phyloP scores from a whole-genome alignment of 35 echinoderm and acorn worm genomes.

The Eucidaris tribuloides region DNA sequence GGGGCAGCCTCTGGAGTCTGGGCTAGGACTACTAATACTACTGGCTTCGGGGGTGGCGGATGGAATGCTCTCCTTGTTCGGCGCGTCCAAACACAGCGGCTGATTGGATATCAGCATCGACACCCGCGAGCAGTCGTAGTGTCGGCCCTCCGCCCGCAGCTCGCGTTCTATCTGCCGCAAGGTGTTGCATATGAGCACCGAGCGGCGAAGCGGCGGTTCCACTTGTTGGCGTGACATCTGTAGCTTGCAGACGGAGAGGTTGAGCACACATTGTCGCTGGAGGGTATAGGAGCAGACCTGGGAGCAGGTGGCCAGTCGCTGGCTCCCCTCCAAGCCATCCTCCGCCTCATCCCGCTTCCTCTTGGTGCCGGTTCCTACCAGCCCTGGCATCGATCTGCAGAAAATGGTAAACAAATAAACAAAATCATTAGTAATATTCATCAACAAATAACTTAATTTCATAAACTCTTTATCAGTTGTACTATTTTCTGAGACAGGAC shows the following conservation, averaged over 20 bases:
- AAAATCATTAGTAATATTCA: too few relatives aligned
- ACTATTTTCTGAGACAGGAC: too few relatives aligned
- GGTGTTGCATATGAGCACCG: slow-evolving; percentile 81
- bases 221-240: slow-evolving; percentile 52
- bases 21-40: not conserved
- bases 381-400: slow-evolving; percentile 70
- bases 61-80: slow-evolving; percentile 47
- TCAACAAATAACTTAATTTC: too few relatives aligned
- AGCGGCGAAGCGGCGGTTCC: slow-evolving; percentile 63
- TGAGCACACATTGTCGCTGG: slow-evolving; percentile 74
- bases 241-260: slow-evolving; percentile 70
- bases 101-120: slow-evolving; percentile 59
- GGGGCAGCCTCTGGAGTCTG: slow-evolving; percentile 6
- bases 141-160: slow-evolving; percentile 55
- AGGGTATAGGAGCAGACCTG: slow-evolving; percentile 58
- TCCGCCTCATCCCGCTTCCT: slow-evolving; percentile 72
- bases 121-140: slow-evolving; percentile 44
- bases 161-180: slow-evolving; percentile 66
- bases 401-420: too few relatives aligned
- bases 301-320: slow-evolving; percentile 35
- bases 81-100: slow-evolving; percentile 15
- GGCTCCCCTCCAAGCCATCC: slow-evolving; percentile 46
- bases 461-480: too few relatives aligned
- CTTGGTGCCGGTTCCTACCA: slow-evolving; percentile 68
- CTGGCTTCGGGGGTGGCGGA: not conserved